Evolutionary conservation across 2,888 invertebrate species (phyloP).

Genomic region (Cosmopolites sordidus): DNA sequence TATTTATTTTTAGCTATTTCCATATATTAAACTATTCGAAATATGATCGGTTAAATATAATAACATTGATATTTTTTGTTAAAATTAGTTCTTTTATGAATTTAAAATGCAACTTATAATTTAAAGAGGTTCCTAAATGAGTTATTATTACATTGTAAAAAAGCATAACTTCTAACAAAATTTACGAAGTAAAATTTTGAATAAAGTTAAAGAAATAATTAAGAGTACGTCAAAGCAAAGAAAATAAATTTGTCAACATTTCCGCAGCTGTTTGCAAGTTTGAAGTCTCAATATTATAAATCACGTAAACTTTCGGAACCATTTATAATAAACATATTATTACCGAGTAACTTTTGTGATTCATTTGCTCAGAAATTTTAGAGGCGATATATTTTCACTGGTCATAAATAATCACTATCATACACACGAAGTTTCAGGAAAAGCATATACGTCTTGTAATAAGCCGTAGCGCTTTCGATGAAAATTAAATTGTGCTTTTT

Average conservation of each 20-base stretch:
- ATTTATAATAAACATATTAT: slow-evolving; percentile 27
- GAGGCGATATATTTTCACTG: slow-evolving; percentile 33
- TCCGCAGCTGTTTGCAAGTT: slow-evolving; percentile 12
- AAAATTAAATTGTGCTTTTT: slow-evolving; percentile 7
- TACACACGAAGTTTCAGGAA: slow-evolving; percentile 33
- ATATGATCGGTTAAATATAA: no score
- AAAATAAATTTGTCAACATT: slow-evolving; percentile 15
- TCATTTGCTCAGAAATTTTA: slow-evolving; percentile 32
- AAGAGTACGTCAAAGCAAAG: slow-evolving; percentile 14
- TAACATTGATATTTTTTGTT: no score
- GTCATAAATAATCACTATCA: slow-evolving; percentile 35
- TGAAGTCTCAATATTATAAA: slow-evolving; percentile 24
- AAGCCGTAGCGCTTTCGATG: slow-evolving; percentile 2
- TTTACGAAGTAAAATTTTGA: no score
- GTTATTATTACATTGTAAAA: no score
- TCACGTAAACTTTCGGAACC: slow-evolving; percentile 22
- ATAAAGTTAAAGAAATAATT: slow-evolving; percentile 22
- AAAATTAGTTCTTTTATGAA: no score
- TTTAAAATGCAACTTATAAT: no score
- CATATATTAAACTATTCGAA: no score
- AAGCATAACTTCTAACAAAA: no score
- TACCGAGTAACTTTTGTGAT: slow-evolving; percentile 28
- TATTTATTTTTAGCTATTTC: no score
- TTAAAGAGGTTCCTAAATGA: no score
- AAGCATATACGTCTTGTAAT: slow-evolving; percentile 16